Evolutionary conservation across 1,140 invertebrate genomes (phyloP), one percentile per base, ranked within the genome.

Genomic region (Bombus ignitus): DNA sequence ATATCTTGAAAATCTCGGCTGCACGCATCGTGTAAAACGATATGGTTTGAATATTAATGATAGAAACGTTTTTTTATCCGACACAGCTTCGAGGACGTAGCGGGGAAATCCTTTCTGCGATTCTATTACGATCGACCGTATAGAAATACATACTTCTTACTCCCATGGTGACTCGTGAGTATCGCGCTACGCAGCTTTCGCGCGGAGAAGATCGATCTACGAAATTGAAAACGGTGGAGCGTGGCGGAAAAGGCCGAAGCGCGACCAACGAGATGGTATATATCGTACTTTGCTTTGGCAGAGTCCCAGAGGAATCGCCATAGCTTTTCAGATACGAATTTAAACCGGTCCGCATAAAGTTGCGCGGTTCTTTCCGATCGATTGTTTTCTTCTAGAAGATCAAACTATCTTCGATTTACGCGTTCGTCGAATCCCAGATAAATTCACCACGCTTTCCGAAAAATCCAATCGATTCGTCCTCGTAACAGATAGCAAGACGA

Each of bases 251-350:
- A 39, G 44, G 13, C 10, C 3, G 75, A 77, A 28, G 13, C 25
- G 57, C 57, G 75, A 77, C 22, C 47, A 28, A 74, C 13, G 53
- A 37, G 28, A 59, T 5, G n/a, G 44, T 86, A 83, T 37, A 80
- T 78, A 85, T 81, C 59, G 66, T 70, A 39, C 42, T 81, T 88
- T 76, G 66, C 81, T 86, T 80, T 90, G 87, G 88, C 83, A 44
- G 22, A 12, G 18, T 44, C 74, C 88, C 88, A 88, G 82, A 62
- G 47, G 44, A 39, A 76, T 83, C 73, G 84, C 74, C 78, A 70
- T 75, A 80, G 88, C 76, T 81, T 83, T 72, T 44, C 71, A 37
- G 78, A 86, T 88, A 75, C 72, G 78, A 83, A 86, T 88, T 90
- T 87, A 84, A 90, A 86, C 62, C 62, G 62, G 39, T 47, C 42